A percentile compares a stretch with the other conserved stretches of the same genome.
phyloP scores from a whole-genome alignment of 2,113 vertebrate genomes.

The Mobula hypostoma region DNA sequence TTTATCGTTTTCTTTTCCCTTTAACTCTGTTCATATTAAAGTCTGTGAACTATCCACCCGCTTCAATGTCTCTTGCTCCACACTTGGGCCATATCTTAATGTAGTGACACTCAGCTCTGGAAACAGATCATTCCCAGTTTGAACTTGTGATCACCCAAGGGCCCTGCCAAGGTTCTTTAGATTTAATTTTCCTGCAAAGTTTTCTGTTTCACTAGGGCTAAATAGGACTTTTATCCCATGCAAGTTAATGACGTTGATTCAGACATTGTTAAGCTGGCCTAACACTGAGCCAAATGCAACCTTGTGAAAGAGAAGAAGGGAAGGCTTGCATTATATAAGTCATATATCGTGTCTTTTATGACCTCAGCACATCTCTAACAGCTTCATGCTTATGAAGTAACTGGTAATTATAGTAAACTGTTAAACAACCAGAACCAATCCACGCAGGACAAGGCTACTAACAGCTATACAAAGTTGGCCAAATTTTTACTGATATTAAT shows the following conservation, averaged over 20 bases:
- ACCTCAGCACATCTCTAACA: background rate
- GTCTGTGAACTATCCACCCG: too few species aligned
- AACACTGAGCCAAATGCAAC: background rate
- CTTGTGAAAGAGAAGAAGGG: background rate
- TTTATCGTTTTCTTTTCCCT: too few species aligned
- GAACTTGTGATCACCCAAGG: slow-evolving; percentile 13
- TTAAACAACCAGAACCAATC: background rate
- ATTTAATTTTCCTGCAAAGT: background rate
- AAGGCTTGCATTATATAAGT: background rate
- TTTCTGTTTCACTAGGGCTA: background rate
- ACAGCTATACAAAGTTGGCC: background rate
- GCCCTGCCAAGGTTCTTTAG: background rate
- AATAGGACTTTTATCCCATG: background rate
- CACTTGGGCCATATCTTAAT: too few species aligned
- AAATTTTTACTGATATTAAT: background rate
- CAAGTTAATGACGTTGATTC: background rate
- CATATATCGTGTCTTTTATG: background rate
- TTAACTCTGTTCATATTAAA: too few species aligned
- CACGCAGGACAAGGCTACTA: background rate
- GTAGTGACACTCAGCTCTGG: background rate
- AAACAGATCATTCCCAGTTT: background rate
- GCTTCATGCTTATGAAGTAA: background rate
- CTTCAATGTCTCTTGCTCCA: too few species aligned
- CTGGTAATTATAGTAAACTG: background rate
- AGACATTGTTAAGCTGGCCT: background rate